Percentiles rank a stretch among this genome's conserved stretches.
phyloP scores from a whole-genome alignment of 2,888 invertebrate species.

The Acrobasis repandana region DNA sequence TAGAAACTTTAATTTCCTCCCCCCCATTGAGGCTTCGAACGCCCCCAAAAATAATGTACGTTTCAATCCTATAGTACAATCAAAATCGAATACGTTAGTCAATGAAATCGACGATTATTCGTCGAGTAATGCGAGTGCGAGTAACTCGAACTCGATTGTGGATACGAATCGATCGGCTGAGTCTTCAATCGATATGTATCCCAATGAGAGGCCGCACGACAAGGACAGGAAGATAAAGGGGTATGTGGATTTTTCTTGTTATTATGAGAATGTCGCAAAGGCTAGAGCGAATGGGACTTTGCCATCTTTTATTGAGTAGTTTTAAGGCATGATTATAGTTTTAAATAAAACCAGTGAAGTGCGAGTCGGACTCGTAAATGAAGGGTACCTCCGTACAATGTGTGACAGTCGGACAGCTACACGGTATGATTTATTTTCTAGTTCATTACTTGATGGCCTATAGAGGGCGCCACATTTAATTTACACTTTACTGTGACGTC shows the following conservation, averaged over 20 bases:
- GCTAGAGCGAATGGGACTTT: conserved; percentile 86
- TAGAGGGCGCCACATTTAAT: no score
- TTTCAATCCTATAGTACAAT: conserved; percentile 85
- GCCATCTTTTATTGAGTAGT: conserved; percentile 82
- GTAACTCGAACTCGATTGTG: conserved; percentile 55
- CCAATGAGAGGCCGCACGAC: conserved; percentile 70
- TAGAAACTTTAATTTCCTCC: conserved; percentile 91
- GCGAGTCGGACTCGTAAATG: no score
- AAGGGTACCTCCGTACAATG: no score
- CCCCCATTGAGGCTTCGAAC: conserved; percentile 74
- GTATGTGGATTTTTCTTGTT: conserved; percentile 93
- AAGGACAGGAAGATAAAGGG: conserved; percentile 88
- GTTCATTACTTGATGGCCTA: no score
- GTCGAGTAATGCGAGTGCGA: conserved; percentile 46
- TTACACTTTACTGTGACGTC: no score
- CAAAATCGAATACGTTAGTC: conserved; percentile 69
- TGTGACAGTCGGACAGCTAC: no score
- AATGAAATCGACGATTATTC: conserved; percentile 74
- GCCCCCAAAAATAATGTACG: conserved; percentile 81
- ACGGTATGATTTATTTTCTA: no score
- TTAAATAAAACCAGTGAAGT: no score
- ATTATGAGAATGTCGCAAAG: conserved; percentile 87
- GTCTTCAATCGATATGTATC: conserved; percentile 70
- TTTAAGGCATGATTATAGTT: background rate
- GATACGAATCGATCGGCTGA: conserved; percentile 71